Evolutionary conservation across 2,113 vertebrate genomes (phyloP), one percentile per base, ranked within the genome.

Genomic region (Scomber japonicus): DNA sequence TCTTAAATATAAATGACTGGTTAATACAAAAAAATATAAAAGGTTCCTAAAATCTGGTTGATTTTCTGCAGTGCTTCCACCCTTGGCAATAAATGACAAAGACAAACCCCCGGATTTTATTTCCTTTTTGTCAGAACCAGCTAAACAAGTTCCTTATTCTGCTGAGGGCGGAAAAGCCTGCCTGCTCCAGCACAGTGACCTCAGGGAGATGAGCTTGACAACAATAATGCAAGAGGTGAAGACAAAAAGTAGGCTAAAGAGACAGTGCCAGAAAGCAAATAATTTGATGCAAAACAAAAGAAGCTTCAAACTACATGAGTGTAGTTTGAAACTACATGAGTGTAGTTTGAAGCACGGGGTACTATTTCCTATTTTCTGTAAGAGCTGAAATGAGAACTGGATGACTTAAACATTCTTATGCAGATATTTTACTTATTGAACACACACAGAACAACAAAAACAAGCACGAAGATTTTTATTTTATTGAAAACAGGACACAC

Each of bases 61-160:
- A 31, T 80, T 56, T 84, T 78, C 79, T 81, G 64, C 79, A 57
- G 57, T 55, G 62, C 54, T 75, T 84, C 46, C 79, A 81, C 70
- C 64, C 71, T 76, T 76, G 57, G 45, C 77, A 80, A 69, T 83
- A 70, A 72, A 82, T 69, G 30, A 84, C 80, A 88, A 82, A 89
- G 76, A 90, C 85, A 92, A 89, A 86, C 81, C 75, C 66, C 45
- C 27, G 90, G 89, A 93, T 94, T 94, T 93, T 76, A 94, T 94
- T 94, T 94, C 94, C 89, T 89, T 91, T 93, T 80, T 90, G 88
- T 84, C 74, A 93, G 81, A 95, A 95, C 95, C 92, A 86, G 94
- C 79, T 77, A 83, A 95, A 95, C 95, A 0, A 84, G 95, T 95
- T 95, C 60, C 73, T 78, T 62, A 77, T 89, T 87, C 75, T 35